These are phyloP conservation scores for Aporophyla nigra DNA, from an alignment of 2,888 invertebrate genomes.

Conservation along the genomic window DNA sequence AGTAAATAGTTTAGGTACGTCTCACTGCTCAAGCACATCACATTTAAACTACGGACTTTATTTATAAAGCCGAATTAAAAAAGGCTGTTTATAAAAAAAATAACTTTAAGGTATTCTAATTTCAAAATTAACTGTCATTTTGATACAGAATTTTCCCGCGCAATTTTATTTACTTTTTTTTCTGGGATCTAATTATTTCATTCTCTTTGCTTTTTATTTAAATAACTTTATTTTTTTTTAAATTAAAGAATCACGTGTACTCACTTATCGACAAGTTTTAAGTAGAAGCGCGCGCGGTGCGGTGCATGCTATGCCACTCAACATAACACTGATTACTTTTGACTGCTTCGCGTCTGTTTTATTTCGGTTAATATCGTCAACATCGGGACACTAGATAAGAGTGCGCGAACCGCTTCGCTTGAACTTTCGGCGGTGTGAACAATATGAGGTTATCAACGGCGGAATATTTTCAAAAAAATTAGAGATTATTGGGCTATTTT, in stretches of 20 bases:
- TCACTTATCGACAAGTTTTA: slow-evolving; percentile 52
- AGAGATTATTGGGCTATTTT: no score
- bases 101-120: not conserved
- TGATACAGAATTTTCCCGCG: slow-evolving; percentile 15
- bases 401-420: slow-evolving; percentile 47
- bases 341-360: slow-evolving; percentile 56
- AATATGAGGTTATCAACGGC: slow-evolving; percentile 31
- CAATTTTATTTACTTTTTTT: not conserved
- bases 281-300: slow-evolving; percentile 48
- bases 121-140: slow-evolving; percentile 14
- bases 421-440: slow-evolving; percentile 47
- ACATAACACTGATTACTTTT: slow-evolving; percentile 63
- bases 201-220: not conserved
- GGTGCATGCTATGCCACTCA: slow-evolving; percentile 62
- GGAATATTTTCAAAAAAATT: slow-evolving; percentile 17
- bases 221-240: not conserved
- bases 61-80: not conserved
- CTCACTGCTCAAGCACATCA: not conserved
- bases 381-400: slow-evolving; percentile 52
- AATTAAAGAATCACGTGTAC: slow-evolving; percentile 50
- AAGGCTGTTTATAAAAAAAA: not conserved
- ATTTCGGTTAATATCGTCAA: slow-evolving; percentile 56
- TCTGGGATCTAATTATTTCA: not conserved
- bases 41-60: not conserved
- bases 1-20: not conserved